Percentiles rank a stretch among this genome's conserved stretches.
Evolutionary conservation across 2,113 vertebrate genomes (phyloP).

Genomic region (Bujurquina vittata): DNA sequence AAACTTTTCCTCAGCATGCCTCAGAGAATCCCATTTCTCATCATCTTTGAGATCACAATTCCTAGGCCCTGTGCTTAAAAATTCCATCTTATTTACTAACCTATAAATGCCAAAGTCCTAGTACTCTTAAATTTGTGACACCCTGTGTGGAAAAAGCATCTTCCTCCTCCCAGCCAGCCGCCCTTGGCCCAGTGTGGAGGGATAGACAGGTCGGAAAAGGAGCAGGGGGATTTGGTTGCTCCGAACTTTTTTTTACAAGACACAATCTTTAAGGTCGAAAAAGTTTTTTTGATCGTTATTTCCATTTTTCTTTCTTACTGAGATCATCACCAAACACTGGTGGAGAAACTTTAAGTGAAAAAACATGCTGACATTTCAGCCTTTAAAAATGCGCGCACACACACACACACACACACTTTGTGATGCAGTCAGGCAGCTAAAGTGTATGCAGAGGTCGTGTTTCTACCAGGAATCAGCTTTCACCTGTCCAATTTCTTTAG

Average conservation of each 20-base stretch:
- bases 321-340: conserved; percentile 6
- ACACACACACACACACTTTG: not conserved
- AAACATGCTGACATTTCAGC: not conserved
- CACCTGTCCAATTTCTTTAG: conserved; percentile 15
- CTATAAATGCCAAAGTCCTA: not conserved
- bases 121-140: not conserved
- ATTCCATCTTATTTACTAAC: not conserved
- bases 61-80: not conserved
- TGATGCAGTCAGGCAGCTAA: conserved; percentile 20
- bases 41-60: not conserved
- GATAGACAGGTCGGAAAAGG: conserved; percentile 40
- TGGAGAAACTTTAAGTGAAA: not conserved
- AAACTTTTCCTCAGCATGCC: not conserved
- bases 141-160: conserved; percentile 44
- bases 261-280: conserved; percentile 30
- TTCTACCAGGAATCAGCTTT: conserved; percentile 23
- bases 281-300: conserved; percentile 28
- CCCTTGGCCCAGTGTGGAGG: not conserved
- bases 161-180: not conserved
- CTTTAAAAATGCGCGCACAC: not conserved
- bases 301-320: not conserved
- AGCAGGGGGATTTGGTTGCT: conserved; percentile 44
- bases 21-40: not conserved
- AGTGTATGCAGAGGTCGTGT: conserved; percentile 9
- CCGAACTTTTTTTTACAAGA: conserved; percentile 38